Conservation (phyloP, 2,113 vertebrate genomes). For the Silurus asotus region DNA sequence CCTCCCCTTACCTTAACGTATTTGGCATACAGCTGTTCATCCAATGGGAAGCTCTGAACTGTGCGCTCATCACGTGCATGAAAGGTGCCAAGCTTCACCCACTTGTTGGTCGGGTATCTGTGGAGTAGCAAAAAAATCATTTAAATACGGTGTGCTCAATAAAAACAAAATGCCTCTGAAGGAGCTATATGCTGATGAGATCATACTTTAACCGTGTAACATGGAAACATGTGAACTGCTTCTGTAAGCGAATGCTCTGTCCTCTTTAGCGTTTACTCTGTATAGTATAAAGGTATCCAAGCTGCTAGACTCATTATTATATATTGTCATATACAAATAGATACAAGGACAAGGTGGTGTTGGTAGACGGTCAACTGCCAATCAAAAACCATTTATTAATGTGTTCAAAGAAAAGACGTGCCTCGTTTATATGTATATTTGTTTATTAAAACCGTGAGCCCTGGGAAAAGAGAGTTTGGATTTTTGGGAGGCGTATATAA, state of each 20-base stretch:
- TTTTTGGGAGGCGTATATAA: background rate
- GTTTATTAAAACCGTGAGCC: background rate
- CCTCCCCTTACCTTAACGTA: conserved; percentile 88
- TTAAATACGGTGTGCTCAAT: background rate
- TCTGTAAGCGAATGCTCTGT: background rate
- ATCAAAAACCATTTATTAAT: background rate
- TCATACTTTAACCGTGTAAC: background rate
- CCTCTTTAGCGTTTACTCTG: background rate
- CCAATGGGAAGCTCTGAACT: conserved; percentile 97
- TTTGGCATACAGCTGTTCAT: conserved; percentile 99
- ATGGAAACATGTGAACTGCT: background rate
- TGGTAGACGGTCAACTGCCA: background rate
- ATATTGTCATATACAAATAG: background rate
- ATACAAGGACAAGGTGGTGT: no score
- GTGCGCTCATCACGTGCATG: conserved; percentile 95
- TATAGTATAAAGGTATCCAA: background rate
- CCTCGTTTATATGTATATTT: background rate
- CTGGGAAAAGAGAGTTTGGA: background rate
- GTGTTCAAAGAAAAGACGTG: background rate
- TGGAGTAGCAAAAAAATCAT: background rate
- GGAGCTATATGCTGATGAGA: background rate
- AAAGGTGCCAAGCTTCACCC: conserved; percentile 97
- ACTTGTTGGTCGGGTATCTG: conserved; percentile 98
- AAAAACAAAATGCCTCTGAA: background rate
- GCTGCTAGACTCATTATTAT: background rate